A percentile compares a stretch with the other conserved stretches of the same genome.
Conservation (phyloP, 2,113 vertebrate species). For the Ceyx margarethae region DNA sequence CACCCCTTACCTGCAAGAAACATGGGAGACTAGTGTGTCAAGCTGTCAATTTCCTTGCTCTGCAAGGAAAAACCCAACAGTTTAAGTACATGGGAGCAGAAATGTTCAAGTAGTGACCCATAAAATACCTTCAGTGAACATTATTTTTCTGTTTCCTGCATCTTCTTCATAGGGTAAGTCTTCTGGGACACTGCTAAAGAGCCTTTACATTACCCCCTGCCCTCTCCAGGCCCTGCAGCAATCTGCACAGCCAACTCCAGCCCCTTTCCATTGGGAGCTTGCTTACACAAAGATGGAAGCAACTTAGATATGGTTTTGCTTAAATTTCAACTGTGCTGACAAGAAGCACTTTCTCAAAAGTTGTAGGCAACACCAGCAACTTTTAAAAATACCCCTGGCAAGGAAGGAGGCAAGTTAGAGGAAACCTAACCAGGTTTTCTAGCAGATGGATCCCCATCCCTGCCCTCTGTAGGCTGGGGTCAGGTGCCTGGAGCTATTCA, state of each 20-base stretch:
- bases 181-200: neutral
- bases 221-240: neutral
- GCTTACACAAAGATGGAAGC: neutral
- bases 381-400: neutral
- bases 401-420: neutral
- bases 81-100: neutral
- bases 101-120: neutral
- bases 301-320: neutral
- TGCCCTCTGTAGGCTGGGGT: neutral
- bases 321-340: neutral
- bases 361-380: neutral
- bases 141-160: neutral
- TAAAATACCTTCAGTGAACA: neutral
- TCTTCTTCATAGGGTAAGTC: neutral
- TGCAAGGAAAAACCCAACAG: neutral
- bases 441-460: neutral
- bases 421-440: neutral
- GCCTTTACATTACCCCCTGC: neutral
- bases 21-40: too few species aligned
- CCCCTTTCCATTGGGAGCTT: neutral
- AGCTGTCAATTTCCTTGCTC: neutral
- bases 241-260: neutral
- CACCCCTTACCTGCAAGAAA: neutral
- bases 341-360: neutral
- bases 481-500: rapidly evolving